These are phyloP conservation scores for Octonoba sinensis DNA, from an alignment of 2,888 invertebrate genomes.

Conservation along the genomic window DNA sequence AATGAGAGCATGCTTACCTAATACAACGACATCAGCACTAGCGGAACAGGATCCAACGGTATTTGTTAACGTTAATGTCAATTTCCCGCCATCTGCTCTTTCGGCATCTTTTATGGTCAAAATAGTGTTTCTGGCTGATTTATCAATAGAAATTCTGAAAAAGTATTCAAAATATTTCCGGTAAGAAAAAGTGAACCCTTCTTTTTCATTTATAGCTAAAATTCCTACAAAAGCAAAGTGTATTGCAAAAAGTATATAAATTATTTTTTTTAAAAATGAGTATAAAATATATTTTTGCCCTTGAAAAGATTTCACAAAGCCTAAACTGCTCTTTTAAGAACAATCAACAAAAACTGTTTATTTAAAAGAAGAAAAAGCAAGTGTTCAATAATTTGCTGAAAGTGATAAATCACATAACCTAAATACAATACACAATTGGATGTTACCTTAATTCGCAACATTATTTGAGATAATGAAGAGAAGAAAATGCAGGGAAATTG, in stretches of 20 bases:
- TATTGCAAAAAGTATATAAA: neutral
- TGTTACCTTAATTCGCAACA: too few species aligned
- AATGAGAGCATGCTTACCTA: slow-evolving; percentile 70
- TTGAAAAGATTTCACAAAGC: too few species aligned
- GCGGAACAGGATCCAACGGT: slow-evolving; percentile 81
- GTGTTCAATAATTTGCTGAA: too few species aligned
- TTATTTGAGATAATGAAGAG: too few species aligned
- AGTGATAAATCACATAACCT: too few species aligned
- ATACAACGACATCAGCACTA: slow-evolving; percentile 63
- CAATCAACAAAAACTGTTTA: too few species aligned
- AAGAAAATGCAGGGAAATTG: too few species aligned
- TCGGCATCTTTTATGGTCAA: slow-evolving; percentile 90
- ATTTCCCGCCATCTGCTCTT: slow-evolving; percentile 93
- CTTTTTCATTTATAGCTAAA: neutral
- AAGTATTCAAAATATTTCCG: neutral
- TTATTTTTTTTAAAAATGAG: neutral
- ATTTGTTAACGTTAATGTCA: slow-evolving; percentile 89
- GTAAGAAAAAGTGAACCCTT: neutral
- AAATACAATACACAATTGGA: too few species aligned
- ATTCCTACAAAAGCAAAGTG: too few species aligned
- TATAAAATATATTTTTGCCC: neutral
- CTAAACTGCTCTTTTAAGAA: too few species aligned
- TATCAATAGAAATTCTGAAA: slow-evolving; percentile 82
- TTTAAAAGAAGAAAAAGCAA: too few species aligned
- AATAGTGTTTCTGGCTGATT: slow-evolving; percentile 90